Percentiles rank a stretch among this genome's conserved stretches.
Conservation (phyloP, 2,797 vertebrate species). For the Schizopygopsis malacanthus region DNA sequence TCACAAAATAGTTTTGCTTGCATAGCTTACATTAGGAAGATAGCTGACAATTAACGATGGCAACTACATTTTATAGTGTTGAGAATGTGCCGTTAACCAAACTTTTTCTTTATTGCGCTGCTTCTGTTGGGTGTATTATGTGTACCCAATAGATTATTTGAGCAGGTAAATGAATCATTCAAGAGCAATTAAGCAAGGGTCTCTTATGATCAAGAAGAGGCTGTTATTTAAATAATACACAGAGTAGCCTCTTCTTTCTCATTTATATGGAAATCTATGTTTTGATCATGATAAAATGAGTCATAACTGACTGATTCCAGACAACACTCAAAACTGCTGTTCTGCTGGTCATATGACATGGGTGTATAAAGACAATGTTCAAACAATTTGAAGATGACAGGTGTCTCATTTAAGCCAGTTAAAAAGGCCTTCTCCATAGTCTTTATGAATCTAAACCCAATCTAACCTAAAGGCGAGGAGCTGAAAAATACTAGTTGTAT, state of each 20-base stretch:
- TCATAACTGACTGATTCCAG: slow-evolving; percentile 7
- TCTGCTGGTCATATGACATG: not conserved
- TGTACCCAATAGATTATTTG: slow-evolving; percentile 1
- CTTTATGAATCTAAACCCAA: not conserved
- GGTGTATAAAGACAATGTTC: slow-evolving; percentile 7
- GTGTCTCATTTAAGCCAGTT: slow-evolving; percentile 12
- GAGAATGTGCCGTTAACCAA: not conserved
- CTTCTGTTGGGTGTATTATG: not conserved
- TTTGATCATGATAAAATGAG: slow-evolving; percentile 28
- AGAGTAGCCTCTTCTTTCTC: slow-evolving; percentile 16
- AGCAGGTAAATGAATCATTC: slow-evolving; percentile 3
- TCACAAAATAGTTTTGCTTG: slow-evolving; percentile 21
- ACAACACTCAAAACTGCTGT: not conserved
- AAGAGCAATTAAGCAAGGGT: slow-evolving; percentile 22
- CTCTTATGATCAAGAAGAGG: slow-evolving; percentile 13
- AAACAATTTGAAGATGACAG: not conserved
- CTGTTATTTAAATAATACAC: not conserved
- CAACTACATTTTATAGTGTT: not conserved
- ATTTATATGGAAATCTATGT: slow-evolving; percentile 43
- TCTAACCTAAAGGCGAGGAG: not conserved
- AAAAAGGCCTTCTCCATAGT: not conserved
- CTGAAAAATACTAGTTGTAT: not conserved
- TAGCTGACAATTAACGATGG: not conserved
- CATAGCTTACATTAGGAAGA: slow-evolving; percentile 1
- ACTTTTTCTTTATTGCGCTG: not conserved